Base-by-base conservation (phyloP, 1,140 invertebrate genomes). In the Calliopsis andreniformis region DNA sequence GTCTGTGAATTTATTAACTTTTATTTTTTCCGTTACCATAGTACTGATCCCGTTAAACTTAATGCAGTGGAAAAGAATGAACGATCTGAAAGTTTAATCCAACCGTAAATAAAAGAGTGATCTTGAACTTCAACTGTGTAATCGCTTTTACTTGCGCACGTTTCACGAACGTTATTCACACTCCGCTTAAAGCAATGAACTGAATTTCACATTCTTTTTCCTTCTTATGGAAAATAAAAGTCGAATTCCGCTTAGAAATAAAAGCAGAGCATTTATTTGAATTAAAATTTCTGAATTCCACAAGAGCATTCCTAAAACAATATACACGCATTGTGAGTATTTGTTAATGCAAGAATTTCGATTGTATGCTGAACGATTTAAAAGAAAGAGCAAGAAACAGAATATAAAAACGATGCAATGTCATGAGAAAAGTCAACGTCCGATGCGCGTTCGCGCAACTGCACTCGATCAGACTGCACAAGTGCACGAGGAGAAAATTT, bases 51-150 rank as follows among this genome's bases (percentile, higher is more conserved):
- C n/a, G n/a, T n/a, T n/a, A n/a, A n/a, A n/a, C n/a, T n/a, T n/a
- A n/a, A n/a, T n/a, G n/a, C n/a, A n/a, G n/a, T n/a, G n/a, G n/a
- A n/a, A n/a, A n/a, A n/a, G n/a, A n/a, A n/a, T n/a, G n/a, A n/a
- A n/a, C n/a, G n/a, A n/a, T n/a, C 8, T 30, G 30, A 14, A 59
- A 70, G 67, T 59, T 58, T 14, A 35, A 43, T 16, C n/a, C 18
- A 45, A n/a, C 20, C 32, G 32, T 10, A 16, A 20, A 49, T 47
- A 62, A 49, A n/a, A 32, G 43, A n/a, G 49, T 45, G 79, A 77
- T 78, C 82, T 82, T 86, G 84, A 86, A 86, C 84, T 86, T 86
- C 76, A 82, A 73, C 10, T 68, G 25, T 61, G 35, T 78, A 43
- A 63, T 58, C 43, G 58, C 70, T 81, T 81, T 81, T 79, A 75